These are phyloP conservation scores for Choloepus hoffmanni DNA, from an alignment of 2,113 vertebrate genomes.

Conservation along the genomic window DNA sequence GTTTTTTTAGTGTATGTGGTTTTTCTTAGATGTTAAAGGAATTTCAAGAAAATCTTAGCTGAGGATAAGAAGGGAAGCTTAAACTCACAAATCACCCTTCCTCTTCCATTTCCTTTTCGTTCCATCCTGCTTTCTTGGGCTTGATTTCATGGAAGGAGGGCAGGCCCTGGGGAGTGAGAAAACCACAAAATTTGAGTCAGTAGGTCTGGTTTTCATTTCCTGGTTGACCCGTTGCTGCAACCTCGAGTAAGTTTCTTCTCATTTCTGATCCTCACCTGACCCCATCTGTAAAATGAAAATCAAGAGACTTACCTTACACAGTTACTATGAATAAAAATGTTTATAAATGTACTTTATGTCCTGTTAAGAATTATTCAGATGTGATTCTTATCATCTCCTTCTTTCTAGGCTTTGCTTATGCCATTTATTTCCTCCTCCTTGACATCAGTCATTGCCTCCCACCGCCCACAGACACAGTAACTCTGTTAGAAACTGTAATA, in stretches of 20 bases:
- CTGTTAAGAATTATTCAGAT: slow-evolving; percentile 34
- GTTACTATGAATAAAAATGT: slow-evolving; percentile 47
- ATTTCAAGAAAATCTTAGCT: slow-evolving; percentile 67
- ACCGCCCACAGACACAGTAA: not conserved
- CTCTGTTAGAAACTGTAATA: slow-evolving; percentile 19
- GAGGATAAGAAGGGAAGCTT: slow-evolving; percentile 48
- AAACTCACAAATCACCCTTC: not conserved
- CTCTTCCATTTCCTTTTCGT: slow-evolving; percentile 1
- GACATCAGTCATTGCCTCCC: not conserved
- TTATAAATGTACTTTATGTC: not conserved
- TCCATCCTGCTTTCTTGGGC: slow-evolving; percentile 49
- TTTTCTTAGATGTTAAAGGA: slow-evolving; percentile 78
- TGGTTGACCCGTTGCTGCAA: slow-evolving; percentile 32
- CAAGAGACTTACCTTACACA: not conserved
- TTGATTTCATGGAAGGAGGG: slow-evolving; percentile 50
- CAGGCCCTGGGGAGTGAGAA: slow-evolving; percentile 34
- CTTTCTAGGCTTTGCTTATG: not conserved
- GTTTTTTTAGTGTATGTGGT: slow-evolving; percentile 51
- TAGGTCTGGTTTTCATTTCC: slow-evolving; percentile 56
- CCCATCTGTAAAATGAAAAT: slow-evolving; percentile 60
- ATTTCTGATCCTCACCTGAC: slow-evolving; percentile 53
- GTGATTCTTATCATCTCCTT: not conserved
- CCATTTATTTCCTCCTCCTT: slow-evolving; percentile 24
- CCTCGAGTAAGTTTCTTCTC: slow-evolving; percentile 49
- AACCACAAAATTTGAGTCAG: slow-evolving; percentile 63